These are phyloP conservation scores for Rhynchophorus ferrugineus DNA, from an alignment of 1,140 invertebrate species.

Conservation along the genomic window DNA sequence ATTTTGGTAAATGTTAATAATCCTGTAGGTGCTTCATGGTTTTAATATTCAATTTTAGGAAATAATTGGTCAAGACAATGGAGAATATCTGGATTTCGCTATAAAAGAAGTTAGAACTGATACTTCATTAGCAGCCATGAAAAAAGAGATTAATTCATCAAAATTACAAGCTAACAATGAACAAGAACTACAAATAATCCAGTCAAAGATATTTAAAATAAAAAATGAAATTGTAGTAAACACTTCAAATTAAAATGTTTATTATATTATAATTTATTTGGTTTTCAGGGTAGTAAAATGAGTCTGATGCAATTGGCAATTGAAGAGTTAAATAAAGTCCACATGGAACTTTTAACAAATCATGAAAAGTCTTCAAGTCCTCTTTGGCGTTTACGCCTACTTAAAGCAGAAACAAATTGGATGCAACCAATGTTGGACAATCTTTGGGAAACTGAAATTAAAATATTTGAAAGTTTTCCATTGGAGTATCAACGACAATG, in stretches of 20 bases:
- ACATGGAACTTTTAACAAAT: background rate
- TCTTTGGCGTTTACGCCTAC: background rate
- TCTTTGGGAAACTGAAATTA: background rate
- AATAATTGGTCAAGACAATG: background rate
- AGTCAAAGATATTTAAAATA: background rate
- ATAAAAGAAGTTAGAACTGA: conserved; percentile 3
- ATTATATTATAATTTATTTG: background rate
- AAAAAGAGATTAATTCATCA: conserved; percentile 4
- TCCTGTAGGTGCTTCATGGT: background rate
- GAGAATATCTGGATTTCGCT: background rate
- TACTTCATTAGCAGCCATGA: conserved; percentile 2
- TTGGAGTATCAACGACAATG: conserved; percentile 4
- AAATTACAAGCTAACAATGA: background rate
- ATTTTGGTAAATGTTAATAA: background rate
- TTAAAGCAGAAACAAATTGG: conserved; percentile 5
- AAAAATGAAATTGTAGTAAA: conserved; percentile 3
- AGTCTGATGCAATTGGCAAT: background rate
- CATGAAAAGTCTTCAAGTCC: background rate
- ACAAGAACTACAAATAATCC: background rate
- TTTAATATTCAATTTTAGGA: background rate
- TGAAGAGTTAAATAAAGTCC: background rate
- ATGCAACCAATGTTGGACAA: conserved; percentile 6
- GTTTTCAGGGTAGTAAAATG: conserved; percentile 2
- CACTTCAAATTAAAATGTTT: background rate
- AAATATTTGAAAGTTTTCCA: conserved; percentile 1